A percentile compares a stretch with the other conserved stretches of the same genome.
Evolutionary conservation across 1,140 invertebrate species (phyloP).

Genomic region (Alviniconcha marisindica): DNA sequence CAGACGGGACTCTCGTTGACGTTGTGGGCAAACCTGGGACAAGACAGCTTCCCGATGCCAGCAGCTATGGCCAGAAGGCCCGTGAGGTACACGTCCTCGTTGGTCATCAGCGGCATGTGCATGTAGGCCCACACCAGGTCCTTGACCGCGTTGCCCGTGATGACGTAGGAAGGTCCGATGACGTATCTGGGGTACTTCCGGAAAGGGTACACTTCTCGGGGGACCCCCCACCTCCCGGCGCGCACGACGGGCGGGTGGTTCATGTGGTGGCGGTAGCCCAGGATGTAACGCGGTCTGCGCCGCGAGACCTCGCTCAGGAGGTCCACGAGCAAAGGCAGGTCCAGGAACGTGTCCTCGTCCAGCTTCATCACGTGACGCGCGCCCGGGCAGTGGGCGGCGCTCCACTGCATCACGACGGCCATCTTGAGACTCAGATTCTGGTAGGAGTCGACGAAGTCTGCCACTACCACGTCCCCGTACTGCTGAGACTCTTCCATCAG

Average conservation of each 20-base stretch:
- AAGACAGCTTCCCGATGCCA: too few species aligned
- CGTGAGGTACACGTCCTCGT: background rate
- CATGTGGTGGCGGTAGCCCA: background rate
- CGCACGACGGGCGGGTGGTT: background rate
- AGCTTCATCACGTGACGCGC: slow-evolving; percentile 24
- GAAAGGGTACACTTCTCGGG: background rate
- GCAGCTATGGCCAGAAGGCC: background rate
- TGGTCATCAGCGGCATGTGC: background rate
- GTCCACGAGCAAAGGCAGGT: slow-evolving; percentile 1
- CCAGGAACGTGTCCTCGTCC: slow-evolving; percentile 29
- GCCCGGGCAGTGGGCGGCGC: background rate
- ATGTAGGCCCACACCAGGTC: background rate
- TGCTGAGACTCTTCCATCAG: slow-evolving; percentile 43
- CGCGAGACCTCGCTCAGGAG: background rate
- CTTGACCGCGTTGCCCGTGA: background rate
- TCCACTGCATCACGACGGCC: background rate
- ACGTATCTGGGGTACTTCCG: background rate
- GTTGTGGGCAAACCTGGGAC: too few species aligned
- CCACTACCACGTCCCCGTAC: slow-evolving; percentile 61
- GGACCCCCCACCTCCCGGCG: background rate
- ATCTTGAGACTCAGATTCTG: slow-evolving; percentile 31
- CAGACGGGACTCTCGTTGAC: too few species aligned
- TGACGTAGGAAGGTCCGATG: background rate
- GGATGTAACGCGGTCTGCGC: background rate
- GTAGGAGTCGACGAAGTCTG: slow-evolving; percentile 65